Evolutionary conservation across 2,797 vertebrate genomes (phyloP).

Genomic region (Trematomus bernacchii): DNA sequence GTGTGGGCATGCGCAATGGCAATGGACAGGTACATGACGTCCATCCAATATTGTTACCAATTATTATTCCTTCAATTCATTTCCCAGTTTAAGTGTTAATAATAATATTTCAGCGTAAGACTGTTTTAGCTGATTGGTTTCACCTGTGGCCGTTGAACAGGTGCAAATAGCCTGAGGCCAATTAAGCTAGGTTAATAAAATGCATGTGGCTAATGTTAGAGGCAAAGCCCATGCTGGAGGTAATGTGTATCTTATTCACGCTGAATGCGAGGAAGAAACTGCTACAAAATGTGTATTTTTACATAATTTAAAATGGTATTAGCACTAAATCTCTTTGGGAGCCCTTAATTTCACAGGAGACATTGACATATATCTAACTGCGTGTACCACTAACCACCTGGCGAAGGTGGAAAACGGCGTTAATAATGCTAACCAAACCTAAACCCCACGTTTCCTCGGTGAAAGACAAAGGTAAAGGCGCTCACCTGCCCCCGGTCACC

Average conservation of each 20-base stretch:
- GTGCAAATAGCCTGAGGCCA: conserved; percentile 7
- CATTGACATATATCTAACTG: not conserved
- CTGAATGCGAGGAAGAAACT: not conserved
- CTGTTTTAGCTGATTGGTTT: not conserved
- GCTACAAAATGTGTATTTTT: no score
- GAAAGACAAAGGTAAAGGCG: conserved; percentile 1
- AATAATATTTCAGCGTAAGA: not conserved
- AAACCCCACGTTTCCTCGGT: not conserved
- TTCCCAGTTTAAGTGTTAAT: not conserved
- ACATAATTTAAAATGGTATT: no score
- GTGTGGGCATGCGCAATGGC: conserved; percentile 70
- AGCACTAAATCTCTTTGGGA: not conserved
- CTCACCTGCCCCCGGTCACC: conserved; percentile 70
- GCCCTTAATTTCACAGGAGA: not conserved
- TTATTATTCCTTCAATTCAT: not conserved
- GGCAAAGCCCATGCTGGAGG: not conserved
- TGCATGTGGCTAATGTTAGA: not conserved
- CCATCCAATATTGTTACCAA: conserved; percentile 17
- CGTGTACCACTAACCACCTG: conserved; percentile 26
- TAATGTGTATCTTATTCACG: not conserved
- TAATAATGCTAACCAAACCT: not conserved
- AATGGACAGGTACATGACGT: conserved; percentile 59
- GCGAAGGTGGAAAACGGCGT: conserved; percentile 12
- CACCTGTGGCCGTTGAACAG: conserved; percentile 16
- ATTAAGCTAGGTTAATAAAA: conserved; percentile 3